Evolutionary conservation across 2,797 vertebrate genomes (phyloP), one percentile per base, ranked within the genome.

Genomic region (Artibeus lituratus): DNA sequence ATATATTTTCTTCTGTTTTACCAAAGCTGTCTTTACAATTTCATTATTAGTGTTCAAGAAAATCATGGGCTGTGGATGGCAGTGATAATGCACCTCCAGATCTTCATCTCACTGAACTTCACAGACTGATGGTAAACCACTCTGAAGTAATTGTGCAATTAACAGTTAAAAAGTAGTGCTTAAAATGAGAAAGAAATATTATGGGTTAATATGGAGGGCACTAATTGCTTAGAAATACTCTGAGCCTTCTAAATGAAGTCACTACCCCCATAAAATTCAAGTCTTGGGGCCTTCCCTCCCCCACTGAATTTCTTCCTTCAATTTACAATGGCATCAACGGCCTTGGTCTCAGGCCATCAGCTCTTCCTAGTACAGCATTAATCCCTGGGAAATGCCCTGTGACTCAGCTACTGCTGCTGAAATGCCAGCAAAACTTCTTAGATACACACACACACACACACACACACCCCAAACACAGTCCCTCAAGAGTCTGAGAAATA

Each of bases 211-310:
- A 87, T 32, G 67, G 49, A 97, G 91, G 96, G 93, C 95, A 95
- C 95, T 96, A 97, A 96, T 97, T 96, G 93, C 96, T 91, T 92
- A 97, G 97, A 96, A 97, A 98, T 96, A 96, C 72, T 96, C 93
- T 96, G 83, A 78, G 84, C 42, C 77, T 96, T 97, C 87, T 76
- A 95, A 90, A 94, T 93, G 87, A 96, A 97, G 62, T 78, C 53
- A 72, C 94, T 83, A 91, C 53, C 57, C 87, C 67, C 83, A 90
- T 97, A 96, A 97, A 97, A 95, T 88, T 77, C 22, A 81, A 95
- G 87, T 69, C 83, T 83, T 87, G 73, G 49, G 35, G n/a, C 37
- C 39, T 49, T 80, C 86, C 49, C 82, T 83, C 55, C n/a, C 35
- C 70, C 8, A 26, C 73, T 72, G 47, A 44, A 29, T 95, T 87